Evolutionary conservation across 1,140 invertebrate genomes (phyloP).

Genomic region (Lordiphosa mommai): DNA sequence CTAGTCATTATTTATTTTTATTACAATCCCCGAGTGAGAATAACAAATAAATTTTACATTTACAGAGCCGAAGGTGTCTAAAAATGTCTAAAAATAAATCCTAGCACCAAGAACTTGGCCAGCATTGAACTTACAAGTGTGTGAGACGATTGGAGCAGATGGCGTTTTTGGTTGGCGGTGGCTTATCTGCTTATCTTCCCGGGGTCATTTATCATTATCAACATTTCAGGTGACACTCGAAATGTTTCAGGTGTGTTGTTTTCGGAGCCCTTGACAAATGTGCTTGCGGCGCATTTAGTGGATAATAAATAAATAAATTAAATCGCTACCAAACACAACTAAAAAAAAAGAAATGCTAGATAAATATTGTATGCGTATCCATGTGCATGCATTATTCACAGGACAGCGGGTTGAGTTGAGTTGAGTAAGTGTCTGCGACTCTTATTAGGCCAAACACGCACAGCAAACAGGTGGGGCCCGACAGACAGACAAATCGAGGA

Average conservation of each 20-base stretch:
- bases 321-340: constrained; percentile 19
- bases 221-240: constrained; percentile 51
- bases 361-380: constrained; percentile 55
- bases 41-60: constrained; percentile 48
- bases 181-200: constrained; percentile 7
- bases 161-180: neutral
- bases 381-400: constrained; percentile 33
- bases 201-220: constrained; percentile 66
- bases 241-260: neutral
- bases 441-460: constrained; percentile 60
- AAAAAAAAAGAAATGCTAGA: constrained; percentile 49
- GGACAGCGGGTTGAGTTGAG: neutral
- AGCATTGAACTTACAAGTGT: constrained; percentile 57
- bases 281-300: constrained; percentile 24
- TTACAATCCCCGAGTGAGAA: constrained; percentile 18
- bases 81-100: constrained; percentile 42
- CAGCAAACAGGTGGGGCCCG: constrained; percentile 58
- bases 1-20: constrained; percentile 65
- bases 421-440: constrained; percentile 16
- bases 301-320: constrained; percentile 31
- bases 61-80: constrained; percentile 14
- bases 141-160: neutral
- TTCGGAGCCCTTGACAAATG: constrained; percentile 36
- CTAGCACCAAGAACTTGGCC: constrained; percentile 32
- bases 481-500: constrained; percentile 3